A percentile compares a stretch with the other conserved stretches of the same genome.
phyloP scores from a whole-genome alignment of 2,888 invertebrate species.

The Amphimallon solstitiale region DNA sequence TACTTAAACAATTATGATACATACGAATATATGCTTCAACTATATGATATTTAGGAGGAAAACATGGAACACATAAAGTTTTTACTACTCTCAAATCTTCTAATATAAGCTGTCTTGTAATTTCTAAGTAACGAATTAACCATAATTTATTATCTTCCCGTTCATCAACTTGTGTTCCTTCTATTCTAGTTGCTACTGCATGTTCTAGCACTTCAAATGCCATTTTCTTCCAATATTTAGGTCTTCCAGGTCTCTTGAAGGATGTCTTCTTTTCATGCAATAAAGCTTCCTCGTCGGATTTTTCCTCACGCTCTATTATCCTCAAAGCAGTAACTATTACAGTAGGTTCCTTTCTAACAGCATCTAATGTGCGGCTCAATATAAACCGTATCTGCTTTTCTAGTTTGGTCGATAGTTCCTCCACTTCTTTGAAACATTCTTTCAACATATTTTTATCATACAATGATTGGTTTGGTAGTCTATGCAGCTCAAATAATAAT shows the following conservation, averaged over 20 bases:
- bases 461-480: conserved; percentile 89
- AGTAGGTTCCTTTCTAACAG: conserved; percentile 93
- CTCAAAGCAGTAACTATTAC: conserved; percentile 95
- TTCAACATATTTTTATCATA: conserved; percentile 93
- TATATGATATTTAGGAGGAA: conserved; percentile 95
- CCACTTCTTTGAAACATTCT: conserved; percentile 96
- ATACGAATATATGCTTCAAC: conserved; percentile 90
- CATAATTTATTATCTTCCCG: conserved; percentile 92
- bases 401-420: conserved; percentile 85
- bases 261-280: conserved; percentile 82
- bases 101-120: conserved; percentile 83
- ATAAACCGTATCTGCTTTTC: conserved; percentile 93
- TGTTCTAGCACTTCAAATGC: conserved; percentile 84
- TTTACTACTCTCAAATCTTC: conserved; percentile 93
- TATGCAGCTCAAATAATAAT: conserved; percentile 91
- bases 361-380: conserved; percentile 89
- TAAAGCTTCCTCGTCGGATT: conserved; percentile 87
- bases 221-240: conserved; percentile 90
- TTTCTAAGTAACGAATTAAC: conserved; percentile 93
- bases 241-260: conserved; percentile 94
- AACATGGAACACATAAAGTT: conserved; percentile 90
- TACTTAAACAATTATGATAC: conserved; percentile 90
- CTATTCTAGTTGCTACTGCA: conserved; percentile 85
- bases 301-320: conserved; percentile 97
- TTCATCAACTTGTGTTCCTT: conserved; percentile 95